A percentile compares a stretch with the other conserved stretches of the same genome.
Conservation (phyloP, 2,888 invertebrate genomes). For the Empis livida region DNA sequence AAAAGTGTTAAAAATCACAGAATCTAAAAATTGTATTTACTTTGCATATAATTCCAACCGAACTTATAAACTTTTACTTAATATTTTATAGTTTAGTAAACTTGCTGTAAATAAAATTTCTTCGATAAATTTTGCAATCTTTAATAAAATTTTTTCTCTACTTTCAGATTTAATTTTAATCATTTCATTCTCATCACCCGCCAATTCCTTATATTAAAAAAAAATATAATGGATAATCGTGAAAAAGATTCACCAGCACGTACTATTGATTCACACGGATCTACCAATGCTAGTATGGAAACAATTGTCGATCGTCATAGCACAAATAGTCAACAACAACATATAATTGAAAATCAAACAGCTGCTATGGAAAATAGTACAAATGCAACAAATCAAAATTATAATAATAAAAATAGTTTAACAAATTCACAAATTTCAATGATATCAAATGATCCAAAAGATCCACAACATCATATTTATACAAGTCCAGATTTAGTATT, state of each 20-base stretch:
- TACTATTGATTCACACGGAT: slow-evolving; percentile 32
- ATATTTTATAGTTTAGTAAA: too few species aligned
- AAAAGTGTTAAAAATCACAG: too few species aligned
- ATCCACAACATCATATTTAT: slow-evolving; percentile 33
- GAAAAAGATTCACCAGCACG: slow-evolving; percentile 29
- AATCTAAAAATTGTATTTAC: too few species aligned
- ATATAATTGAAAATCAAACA: slow-evolving; percentile 17
- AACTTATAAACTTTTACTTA: too few species aligned
- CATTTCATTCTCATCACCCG: too few species aligned
- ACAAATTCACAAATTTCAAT: slow-evolving; percentile 32
- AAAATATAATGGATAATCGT: neutral
- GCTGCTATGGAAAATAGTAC: slow-evolving; percentile 24
- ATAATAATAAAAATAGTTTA: slow-evolving; percentile 21
- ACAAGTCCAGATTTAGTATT: slow-evolving; percentile 30
- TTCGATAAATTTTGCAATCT: too few species aligned
- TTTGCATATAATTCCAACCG: too few species aligned
- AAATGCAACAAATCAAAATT: slow-evolving; percentile 24
- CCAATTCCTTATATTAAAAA: too few species aligned
- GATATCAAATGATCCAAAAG: slow-evolving; percentile 20
- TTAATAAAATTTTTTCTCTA: too few species aligned
- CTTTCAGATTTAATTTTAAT: too few species aligned
- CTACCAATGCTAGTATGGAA: slow-evolving; percentile 31
- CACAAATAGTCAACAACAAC: neutral
- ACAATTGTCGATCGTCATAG: slow-evolving; percentile 30
- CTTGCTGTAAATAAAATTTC: too few species aligned